These are phyloP conservation scores for Sandelia bainsii DNA, from an alignment of 2,797 vertebrate genomes.

Conservation along the genomic window DNA sequence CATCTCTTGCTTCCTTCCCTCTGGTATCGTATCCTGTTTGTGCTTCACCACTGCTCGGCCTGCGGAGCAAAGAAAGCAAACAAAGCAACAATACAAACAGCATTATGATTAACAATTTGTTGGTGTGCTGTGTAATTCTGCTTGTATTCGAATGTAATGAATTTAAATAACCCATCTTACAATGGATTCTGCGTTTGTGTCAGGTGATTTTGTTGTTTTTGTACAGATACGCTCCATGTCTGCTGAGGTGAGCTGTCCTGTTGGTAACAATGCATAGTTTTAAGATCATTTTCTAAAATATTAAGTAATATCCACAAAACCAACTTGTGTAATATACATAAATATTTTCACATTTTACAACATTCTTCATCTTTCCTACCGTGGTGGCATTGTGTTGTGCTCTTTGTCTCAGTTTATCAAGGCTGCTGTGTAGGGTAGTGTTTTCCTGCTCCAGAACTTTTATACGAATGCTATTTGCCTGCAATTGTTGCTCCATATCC, in stretches of 20 bases:
- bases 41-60: constrained; percentile 44
- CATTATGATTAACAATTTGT: constrained; percentile 6
- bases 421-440: constrained; percentile 71
- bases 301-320: background rate
- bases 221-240: constrained; percentile 42
- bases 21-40: constrained; percentile 27
- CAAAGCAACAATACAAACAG: background rate
- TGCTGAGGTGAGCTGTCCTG: constrained; percentile 80
- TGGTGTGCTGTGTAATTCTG: background rate
- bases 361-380: constrained; percentile 66
- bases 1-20: constrained; percentile 28
- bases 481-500: constrained; percentile 93
- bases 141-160: background rate
- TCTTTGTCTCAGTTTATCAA: constrained; percentile 84
- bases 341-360: background rate
- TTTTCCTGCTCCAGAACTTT: constrained; percentile 91
- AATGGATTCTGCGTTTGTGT: constrained; percentile 22
- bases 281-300: background rate
- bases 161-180: constrained; percentile 50
- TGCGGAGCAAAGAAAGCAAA: constrained; percentile 33
- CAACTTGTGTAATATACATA: background rate
- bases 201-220: constrained; percentile 8
- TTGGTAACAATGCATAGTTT: background rate
- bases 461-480: constrained; percentile 90
- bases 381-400: constrained; percentile 67